These are phyloP conservation scores for Cryptosula pallasiana DNA, from an alignment of 2,888 invertebrate species.

Conservation along the genomic window DNA sequence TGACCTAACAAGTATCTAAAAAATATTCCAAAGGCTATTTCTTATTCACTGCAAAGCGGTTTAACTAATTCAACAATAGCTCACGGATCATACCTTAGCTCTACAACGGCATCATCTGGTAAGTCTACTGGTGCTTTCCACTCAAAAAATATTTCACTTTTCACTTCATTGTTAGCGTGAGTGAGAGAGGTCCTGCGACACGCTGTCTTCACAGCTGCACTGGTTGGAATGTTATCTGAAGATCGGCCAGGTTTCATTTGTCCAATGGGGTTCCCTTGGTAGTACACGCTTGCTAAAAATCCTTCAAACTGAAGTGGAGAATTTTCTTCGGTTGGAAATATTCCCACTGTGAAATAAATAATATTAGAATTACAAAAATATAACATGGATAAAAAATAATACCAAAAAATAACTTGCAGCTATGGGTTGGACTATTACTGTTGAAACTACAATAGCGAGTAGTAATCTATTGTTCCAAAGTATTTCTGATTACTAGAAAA, in stretches of 20 bases:
- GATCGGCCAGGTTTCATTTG: background rate
- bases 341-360: constrained; percentile 12
- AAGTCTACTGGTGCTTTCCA: constrained; percentile 7
- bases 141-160: constrained; percentile 5
- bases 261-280: background rate
- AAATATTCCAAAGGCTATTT: no score
- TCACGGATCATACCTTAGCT: background rate
- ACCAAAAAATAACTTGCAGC: no score
- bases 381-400: no score
- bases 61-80: background rate
- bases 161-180: background rate
- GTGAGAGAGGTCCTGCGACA: background rate
- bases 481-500: no score
- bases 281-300: constrained; percentile 3
- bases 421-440: no score
- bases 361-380: no score
- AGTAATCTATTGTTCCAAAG: no score
- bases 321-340: background rate
- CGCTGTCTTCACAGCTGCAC: background rate
- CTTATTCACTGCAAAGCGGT: no score
- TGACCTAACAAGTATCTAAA: no score
- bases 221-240: background rate
- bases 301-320: constrained; percentile 2
- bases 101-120: background rate
- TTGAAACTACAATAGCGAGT: no score